These are phyloP conservation scores for Eristalis tenax DNA, from an alignment of 2,888 invertebrate species.

Conservation along the genomic window DNA sequence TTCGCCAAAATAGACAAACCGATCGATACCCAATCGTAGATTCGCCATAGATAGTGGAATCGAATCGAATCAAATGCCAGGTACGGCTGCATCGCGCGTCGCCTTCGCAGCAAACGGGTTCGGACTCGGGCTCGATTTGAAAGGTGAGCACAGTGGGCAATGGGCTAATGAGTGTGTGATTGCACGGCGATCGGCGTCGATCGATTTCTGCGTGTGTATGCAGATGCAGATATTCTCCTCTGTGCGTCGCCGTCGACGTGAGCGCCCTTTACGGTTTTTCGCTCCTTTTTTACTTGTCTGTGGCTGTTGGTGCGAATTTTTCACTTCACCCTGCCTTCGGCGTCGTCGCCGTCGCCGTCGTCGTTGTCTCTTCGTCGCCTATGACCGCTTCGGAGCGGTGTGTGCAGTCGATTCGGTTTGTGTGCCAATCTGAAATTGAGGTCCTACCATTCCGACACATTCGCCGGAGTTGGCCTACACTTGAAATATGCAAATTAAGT, in stretches of 20 bases:
- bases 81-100: not conserved
- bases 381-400: not conserved
- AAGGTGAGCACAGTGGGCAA: conserved; percentile 53
- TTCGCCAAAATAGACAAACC: not conserved
- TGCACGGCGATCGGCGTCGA: conserved; percentile 19
- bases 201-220: not conserved
- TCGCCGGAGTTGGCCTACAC: conserved; percentile 68
- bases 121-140: conserved; percentile 4
- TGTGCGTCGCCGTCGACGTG: too few species aligned
- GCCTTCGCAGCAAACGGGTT: too few species aligned
- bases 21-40: not conserved
- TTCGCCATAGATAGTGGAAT: conserved; percentile 1
- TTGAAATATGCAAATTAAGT: conserved; percentile 71
- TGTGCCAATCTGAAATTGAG: conserved; percentile 57
- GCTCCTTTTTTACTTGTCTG: not conserved
- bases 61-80: conserved; percentile 9
- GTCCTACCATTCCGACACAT: conserved; percentile 60
- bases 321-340: not conserved
- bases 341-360: too few species aligned
- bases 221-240: not conserved
- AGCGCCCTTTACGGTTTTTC: not conserved
- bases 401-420: conserved; percentile 16
- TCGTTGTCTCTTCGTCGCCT: not conserved
- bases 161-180: conserved; percentile 54
- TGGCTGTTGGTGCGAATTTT: not conserved